These are phyloP conservation scores for Nomada lathburiana DNA, from an alignment of 2,888 invertebrate genomes.

Conservation along the genomic window DNA sequence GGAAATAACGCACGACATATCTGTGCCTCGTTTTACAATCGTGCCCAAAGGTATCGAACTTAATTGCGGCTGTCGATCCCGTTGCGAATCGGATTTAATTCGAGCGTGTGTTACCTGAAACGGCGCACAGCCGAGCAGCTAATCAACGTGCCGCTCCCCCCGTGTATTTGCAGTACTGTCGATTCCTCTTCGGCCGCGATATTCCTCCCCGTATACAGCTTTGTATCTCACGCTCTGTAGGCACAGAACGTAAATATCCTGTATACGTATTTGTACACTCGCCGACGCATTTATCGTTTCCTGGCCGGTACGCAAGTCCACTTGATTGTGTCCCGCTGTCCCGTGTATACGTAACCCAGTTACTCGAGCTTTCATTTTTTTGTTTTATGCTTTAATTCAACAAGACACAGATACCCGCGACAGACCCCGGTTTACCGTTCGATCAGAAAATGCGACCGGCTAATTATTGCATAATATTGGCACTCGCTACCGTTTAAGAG, in stretches of 20 bases:
- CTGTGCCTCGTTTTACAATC: constrained; percentile 9
- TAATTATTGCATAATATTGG: constrained; percentile 28
- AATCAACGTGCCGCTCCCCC: constrained; percentile 76
- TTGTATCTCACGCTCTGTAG: constrained; percentile 46
- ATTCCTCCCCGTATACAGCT: constrained; percentile 57
- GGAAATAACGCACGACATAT: constrained; percentile 13
- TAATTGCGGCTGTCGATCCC: constrained; percentile 73
- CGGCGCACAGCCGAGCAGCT: constrained; percentile 77
- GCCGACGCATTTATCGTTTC: constrained; percentile 61
- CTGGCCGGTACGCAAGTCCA: constrained; percentile 29
- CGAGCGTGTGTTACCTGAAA: constrained; percentile 68
- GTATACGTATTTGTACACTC: constrained; percentile 44
- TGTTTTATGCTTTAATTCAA: background rate
- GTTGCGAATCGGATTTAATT: constrained; percentile 74
- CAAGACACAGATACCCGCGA: background rate
- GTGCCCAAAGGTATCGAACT: constrained; percentile 57
- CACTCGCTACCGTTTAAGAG: background rate
- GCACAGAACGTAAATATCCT: constrained; percentile 61
- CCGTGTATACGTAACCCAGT: constrained; percentile 29
- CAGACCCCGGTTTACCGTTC: background rate
- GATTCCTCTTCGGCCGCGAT: constrained; percentile 71
- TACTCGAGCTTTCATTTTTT: background rate
- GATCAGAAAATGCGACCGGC: background rate
- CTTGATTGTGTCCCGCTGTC: constrained; percentile 34
- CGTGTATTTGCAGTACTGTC: constrained; percentile 75